Base-by-base conservation (phyloP, 1,140 invertebrate species). In the Drosophila nebulosa region DNA sequence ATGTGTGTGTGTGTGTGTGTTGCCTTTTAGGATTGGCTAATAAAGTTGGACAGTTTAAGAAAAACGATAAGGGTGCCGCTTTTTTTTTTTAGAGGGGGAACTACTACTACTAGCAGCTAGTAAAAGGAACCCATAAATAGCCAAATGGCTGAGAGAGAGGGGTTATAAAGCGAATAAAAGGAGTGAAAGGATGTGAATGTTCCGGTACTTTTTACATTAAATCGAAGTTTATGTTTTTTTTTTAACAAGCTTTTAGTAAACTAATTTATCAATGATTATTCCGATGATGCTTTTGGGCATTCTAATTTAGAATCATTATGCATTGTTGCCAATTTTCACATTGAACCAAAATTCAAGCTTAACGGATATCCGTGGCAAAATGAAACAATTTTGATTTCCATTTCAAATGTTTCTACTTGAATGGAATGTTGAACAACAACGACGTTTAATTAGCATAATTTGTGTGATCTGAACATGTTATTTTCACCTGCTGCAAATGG, bases 1-100 rank as follows among this genome's bases (percentile, higher is more conserved):
- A 6, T 42, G n/a, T 39, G n/a, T 18, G 36, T 16, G 36, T 42
- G 39, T 10, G 16, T 46, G 63, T 74, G 64, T 78, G n/a, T 58
- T 74, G 64, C 58, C 63, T 46, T 42, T 5, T 60, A 51, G 27
- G 62, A 68, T 59, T 51, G 58, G 78, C 63, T 69, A 79, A 79
- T 78, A 79, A 80, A 75, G 64, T 72, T 69, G 60, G 52, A 70
- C 67, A 80, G 71, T 57, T 73, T 62, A 56, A 74, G 65, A 74
- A 62, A 65, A 26, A 50, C 32, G n/a, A 22, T 39, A 12, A n/a
- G 24, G 55, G 39, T 32, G 53, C 39, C 14, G n/a, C n/a, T n/a
- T n/a, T n/a, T n/a, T n/a, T 18, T 18, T 18, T 42, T 42, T 42
- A 42, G 36, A 42, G 16, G 16, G 39, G 35, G 35, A n/a, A n/a